phyloP scores from a whole-genome alignment of 1,140 invertebrate species.

The Hyles euphorbiae region DNA sequence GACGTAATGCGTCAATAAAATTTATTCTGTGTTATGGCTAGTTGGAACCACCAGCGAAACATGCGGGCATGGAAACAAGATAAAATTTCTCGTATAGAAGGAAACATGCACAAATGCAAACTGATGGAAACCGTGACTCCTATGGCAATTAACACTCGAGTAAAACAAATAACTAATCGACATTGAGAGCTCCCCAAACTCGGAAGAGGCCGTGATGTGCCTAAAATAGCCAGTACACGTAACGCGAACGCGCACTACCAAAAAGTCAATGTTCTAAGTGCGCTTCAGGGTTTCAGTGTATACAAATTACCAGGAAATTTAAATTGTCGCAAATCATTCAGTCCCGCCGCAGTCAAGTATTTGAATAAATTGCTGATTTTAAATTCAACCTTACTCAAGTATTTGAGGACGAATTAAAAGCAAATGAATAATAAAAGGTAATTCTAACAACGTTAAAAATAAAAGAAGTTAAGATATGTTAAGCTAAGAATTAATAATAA shows the following conservation, averaged over 20 bases:
- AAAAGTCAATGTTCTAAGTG: conserved; percentile 8
- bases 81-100: not conserved
- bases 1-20: conserved; percentile 25
- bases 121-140: too few relatives aligned
- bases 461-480: too few relatives aligned
- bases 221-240: conserved; percentile 13
- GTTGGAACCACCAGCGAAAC: conserved; percentile 13
- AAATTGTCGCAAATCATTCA: not conserved
- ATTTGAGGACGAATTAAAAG: too few relatives aligned
- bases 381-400: too few relatives aligned
- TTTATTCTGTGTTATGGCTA: conserved; percentile 13
- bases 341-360: not conserved
- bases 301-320: too few relatives aligned
- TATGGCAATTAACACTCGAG: too few relatives aligned
- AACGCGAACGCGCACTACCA: conserved; percentile 6
- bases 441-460: too few relatives aligned
- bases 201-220: conserved; percentile 14
- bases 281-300: conserved; percentile 1
- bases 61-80: conserved; percentile 21
- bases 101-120: too few relatives aligned
- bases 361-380: not conserved
- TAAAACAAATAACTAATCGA: not conserved
- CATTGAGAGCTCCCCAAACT: conserved; percentile 12
- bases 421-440: too few relatives aligned
- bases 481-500: too few relatives aligned